Base-by-base conservation (phyloP, 2,113 vertebrate genomes). In the Clarias macrocephalus region DNA sequence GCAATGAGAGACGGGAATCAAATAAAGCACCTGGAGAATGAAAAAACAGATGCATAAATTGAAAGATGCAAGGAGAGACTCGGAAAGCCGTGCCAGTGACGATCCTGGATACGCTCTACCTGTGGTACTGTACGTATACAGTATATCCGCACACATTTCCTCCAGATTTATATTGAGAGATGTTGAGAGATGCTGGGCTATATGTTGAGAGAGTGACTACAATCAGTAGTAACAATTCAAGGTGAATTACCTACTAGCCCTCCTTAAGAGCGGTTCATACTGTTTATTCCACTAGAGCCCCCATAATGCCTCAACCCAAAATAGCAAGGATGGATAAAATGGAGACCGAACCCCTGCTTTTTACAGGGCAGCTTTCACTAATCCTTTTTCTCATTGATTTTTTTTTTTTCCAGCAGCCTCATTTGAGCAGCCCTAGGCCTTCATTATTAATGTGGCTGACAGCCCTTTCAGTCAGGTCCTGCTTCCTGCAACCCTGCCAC, bases 341-440 rank as follows among this genome's bases (percentile, higher is more conserved):
- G n/a, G 65, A 88, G 83, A 84, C 63, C 30, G 70, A 76, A 80
- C 70, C 86, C 66, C 73, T 88, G 85, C 83, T 75, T 77, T 79
- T 86, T 65, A 80, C 56, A 80, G 84, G 42, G 68, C 76, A 86
- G 86, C 65, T 88, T 88, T 57, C 89, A 86, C 65, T 85, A 81
- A 90, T 90, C 82, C 73, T 90, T 85, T 77, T 86, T 23, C 68
- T 86, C 85, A 88, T 88, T 86, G 89, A 90, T 90, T 86, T 86
- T 88, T 73, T n/a, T 66, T 28, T 54, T 28, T 48, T 54, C 56
- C 57, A 81, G 80, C 73, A 86, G 84, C 86, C 86, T 86, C 59
- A 75, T 88, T 88, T 86, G 80, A 88, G 86, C 86, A 88, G 85
- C 77, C 77, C 79, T 73, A 84, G 84, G 77, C 85, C 66, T 87